Percentiles rank a stretch among this genome's conserved stretches.
These are phyloP conservation scores for Contarinia nasturtii DNA, from an alignment of 1,140 invertebrate genomes.

Conservation along the genomic window DNA sequence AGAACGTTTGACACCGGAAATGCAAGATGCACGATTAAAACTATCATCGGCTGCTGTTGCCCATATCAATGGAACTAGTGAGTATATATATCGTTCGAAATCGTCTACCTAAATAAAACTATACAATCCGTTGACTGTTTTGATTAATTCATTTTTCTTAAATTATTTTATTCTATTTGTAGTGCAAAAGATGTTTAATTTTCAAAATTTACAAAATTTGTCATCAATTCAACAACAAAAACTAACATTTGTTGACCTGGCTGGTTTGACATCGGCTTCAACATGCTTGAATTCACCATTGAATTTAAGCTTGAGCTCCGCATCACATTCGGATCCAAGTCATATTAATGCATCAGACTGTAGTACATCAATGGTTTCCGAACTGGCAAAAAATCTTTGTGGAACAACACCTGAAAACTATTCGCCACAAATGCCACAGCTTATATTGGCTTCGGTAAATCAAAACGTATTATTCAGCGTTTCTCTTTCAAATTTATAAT, in stretches of 20 bases:
- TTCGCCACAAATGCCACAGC: constrained; percentile 19
- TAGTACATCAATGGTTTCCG: constrained; percentile 1
- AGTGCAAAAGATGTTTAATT: constrained; percentile 58
- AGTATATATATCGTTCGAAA: constrained; percentile 25
- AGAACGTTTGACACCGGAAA: too few relatives aligned
- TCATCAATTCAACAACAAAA: constrained; percentile 29
- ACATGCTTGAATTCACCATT: constrained; percentile 51
- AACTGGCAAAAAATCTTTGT: too few relatives aligned
- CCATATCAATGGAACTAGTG: constrained; percentile 56
- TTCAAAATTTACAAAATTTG: constrained; percentile 59
- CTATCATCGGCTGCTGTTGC: constrained; percentile 15
- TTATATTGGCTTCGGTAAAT: constrained; percentile 56
- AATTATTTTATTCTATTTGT: constrained; percentile 2
- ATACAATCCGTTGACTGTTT: background rate
- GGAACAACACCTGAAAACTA: constrained; percentile 25
- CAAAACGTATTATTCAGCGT: too few relatives aligned
- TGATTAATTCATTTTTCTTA: background rate
- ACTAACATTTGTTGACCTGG: constrained; percentile 42
- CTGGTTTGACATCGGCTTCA: constrained; percentile 37
- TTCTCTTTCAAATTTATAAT: too few relatives aligned
- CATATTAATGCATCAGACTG: background rate
- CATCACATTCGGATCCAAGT: constrained; percentile 19
- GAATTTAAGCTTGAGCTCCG: constrained; percentile 54
- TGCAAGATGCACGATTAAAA: too few relatives aligned
- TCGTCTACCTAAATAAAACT: background rate